Evolutionary conservation across 2,888 invertebrate species (phyloP), one percentile per base, ranked within the genome.

Genomic region (Nemotelus nigrinus): DNA sequence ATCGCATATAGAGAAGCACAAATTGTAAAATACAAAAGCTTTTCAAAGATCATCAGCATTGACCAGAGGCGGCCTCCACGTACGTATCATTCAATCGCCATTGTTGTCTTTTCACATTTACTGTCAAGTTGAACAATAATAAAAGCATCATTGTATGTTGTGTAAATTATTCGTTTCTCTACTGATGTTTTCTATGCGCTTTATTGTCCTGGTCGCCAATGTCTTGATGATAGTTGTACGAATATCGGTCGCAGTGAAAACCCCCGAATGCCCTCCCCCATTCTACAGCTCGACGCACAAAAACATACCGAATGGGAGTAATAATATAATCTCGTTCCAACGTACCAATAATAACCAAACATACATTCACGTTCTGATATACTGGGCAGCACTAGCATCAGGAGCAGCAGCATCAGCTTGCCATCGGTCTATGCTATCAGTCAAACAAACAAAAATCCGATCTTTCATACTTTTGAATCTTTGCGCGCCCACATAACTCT

Each of bases 371-470:
- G 25, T 25, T 25, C 25, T 25, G 25, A 25, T 25, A 25, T 25
- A 25, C 25, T 25, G 25, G 25, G 25, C 25, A 25, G 25, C 25
- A 25, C 25, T 25, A 25, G 25, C 25, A 60, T 39, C 25, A n/a
- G 39, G 43, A 25, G 25, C 25, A 25, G 25, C 25, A 25, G 25
- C 25, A 25, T 25, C 55, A 25, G 67, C 70, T 55, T 53, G 44
- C 70, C 55, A 53, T 55, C 70, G 47, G 55, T 41, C 55, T 47
- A 70, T 47, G 74, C 63, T 74, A 74, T 74, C 74, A 74, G 79
- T 77, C 77, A 79, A 79, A 77, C 77, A 78, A 79, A 79, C 78
- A 79, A 64, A 79, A 74, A 78, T 78, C 79, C 76, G 76, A 79
- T 79, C 79, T 77, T 77, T 64, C 70, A 77, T 76, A 79, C 72